Percentiles rank a stretch among this genome's conserved stretches.
phyloP scores from a whole-genome alignment of 2,113 vertebrate genomes.

The Psettodes erumei region DNA sequence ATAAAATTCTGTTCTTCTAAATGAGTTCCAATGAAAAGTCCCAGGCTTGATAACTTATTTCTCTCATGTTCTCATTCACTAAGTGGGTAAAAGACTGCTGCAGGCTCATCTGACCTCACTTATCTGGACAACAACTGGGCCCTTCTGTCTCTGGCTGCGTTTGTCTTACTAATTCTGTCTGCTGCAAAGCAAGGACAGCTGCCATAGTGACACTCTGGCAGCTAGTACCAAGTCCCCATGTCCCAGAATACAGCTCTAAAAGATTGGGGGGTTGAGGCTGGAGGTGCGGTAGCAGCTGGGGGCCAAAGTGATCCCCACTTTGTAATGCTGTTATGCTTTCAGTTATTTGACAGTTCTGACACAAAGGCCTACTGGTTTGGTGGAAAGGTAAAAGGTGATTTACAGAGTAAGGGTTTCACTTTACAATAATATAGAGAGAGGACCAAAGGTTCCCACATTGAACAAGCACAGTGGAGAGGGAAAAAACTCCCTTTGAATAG shows the following conservation, averaged over 20 bases:
- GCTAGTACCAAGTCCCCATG: conserved; percentile 13
- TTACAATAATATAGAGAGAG: too few relatives aligned
- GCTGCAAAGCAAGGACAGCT: conserved; percentile 68
- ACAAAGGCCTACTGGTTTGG: not conserved
- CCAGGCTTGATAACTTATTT: not conserved
- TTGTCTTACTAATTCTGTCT: conserved; percentile 73
- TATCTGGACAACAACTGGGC: conserved; percentile 62
- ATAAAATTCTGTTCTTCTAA: not conserved
- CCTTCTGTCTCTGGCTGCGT: conserved; percentile 61
- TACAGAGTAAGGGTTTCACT: too few relatives aligned
- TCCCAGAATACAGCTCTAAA: conserved; percentile 56
- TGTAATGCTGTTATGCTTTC: conserved; percentile 1
- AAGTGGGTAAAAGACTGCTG: conserved; percentile 11
- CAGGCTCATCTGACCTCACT: conserved; percentile 65
- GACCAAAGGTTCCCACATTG: too few relatives aligned
- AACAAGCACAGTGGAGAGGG: too few relatives aligned
- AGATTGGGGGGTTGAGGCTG: conserved; percentile 22
- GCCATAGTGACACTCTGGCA: conserved; percentile 53
- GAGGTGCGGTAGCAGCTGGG: conserved; percentile 42
- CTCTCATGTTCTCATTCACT: not conserved
- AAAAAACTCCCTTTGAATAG: too few relatives aligned
- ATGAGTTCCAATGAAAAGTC: not conserved
- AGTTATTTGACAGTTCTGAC: not conserved
- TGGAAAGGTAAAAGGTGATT: not conserved
- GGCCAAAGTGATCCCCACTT: not conserved